phyloP scores from a whole-genome alignment of 1,140 invertebrate genomes.

The Hetaerina americana region DNA sequence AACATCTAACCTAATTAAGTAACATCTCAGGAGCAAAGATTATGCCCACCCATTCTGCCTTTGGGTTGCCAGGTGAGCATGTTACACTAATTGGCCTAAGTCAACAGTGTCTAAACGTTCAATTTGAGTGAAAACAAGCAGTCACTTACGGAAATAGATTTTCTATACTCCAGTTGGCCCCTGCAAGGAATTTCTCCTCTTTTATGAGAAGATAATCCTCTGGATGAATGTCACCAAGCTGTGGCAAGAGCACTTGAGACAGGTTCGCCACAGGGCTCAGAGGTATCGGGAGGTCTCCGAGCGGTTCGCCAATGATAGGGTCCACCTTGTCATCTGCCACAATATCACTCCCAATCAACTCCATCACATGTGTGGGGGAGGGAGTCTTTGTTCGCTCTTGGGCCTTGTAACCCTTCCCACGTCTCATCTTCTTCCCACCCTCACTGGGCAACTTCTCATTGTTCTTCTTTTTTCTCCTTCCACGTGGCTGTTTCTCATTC shows the following conservation, averaged over 20 bases:
- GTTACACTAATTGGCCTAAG: too few species aligned
- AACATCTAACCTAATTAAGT: too few species aligned
- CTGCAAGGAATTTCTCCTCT: neutral
- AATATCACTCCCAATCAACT: neutral
- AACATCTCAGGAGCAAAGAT: too few species aligned
- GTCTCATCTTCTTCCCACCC: neutral
- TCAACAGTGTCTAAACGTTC: too few species aligned
- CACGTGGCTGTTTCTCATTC: neutral
- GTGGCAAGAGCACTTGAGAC: neutral
- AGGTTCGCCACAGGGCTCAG: neutral
- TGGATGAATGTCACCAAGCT: neutral
- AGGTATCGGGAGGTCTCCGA: neutral
- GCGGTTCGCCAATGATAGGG: neutral
- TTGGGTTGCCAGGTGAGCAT: too few species aligned
- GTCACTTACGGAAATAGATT: neutral
- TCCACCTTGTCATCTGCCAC: neutral
- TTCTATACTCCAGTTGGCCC: neutral
- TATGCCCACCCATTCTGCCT: too few species aligned
- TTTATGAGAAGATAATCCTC: neutral
- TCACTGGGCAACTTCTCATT: neutral
- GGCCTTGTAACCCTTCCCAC: neutral
- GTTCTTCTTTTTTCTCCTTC: neutral
- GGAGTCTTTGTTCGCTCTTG: neutral
- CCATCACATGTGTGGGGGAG: neutral
- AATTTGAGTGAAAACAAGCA: neutral